A percentile compares a stretch with the other conserved stretches of the same genome.
Evolutionary conservation across 2,113 vertebrate genomes (phyloP).

Genomic region (Crotalus horridus): DNA sequence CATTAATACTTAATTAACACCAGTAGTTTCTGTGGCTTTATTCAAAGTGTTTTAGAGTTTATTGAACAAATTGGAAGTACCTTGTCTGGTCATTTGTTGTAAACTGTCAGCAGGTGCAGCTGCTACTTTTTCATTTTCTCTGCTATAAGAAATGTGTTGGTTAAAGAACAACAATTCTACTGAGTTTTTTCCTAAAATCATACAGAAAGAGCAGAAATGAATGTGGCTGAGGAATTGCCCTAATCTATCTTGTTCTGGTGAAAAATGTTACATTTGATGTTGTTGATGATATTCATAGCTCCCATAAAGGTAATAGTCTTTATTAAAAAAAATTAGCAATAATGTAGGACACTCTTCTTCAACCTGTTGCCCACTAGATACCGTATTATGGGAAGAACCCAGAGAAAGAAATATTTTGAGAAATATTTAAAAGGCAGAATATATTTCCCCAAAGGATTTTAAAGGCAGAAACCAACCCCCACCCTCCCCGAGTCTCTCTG

Average conservation of each 20-base stretch:
- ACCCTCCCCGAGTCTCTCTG: no score
- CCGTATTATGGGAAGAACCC: no score
- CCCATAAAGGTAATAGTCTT: not conserved
- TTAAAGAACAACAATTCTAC: slow-evolving; percentile 15
- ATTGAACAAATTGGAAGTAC: slow-evolving; percentile 31
- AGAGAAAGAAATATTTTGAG: no score
- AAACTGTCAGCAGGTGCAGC: slow-evolving; percentile 19
- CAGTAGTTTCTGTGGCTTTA: slow-evolving; percentile 18
- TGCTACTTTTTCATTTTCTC: slow-evolving; percentile 11
- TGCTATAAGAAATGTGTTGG: slow-evolving; percentile 10
- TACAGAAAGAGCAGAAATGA: not conserved
- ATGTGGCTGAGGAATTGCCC: not conserved
- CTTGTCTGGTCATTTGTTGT: slow-evolving; percentile 10
- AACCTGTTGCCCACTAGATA: not conserved
- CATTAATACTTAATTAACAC: slow-evolving; percentile 36
- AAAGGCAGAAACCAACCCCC: no score
- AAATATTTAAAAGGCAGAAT: no score
- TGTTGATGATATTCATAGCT: not conserved
- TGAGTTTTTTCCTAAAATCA: not conserved
- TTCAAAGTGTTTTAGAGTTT: slow-evolving; percentile 32
- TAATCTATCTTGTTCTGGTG: not conserved
- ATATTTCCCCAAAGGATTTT: no score
- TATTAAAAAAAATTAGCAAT: not conserved
- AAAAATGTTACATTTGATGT: not conserved
- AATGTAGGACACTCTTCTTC: not conserved